Conservation (phyloP, 1,140 invertebrate genomes). For the Piezodorus guildinii region DNA sequence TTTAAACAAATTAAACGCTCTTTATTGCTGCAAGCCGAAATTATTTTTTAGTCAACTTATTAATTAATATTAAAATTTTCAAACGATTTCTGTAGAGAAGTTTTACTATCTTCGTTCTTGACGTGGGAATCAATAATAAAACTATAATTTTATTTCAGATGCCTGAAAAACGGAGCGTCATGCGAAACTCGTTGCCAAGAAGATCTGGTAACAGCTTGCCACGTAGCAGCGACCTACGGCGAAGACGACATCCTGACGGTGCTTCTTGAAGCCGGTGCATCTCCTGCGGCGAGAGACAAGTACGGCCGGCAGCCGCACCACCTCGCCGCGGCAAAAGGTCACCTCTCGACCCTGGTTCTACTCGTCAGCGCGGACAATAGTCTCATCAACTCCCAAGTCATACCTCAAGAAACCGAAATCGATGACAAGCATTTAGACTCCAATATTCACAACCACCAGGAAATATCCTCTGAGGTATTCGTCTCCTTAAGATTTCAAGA, state of each 20-base stretch:
- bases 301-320: constrained; percentile 37
- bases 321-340: constrained; percentile 36
- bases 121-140: no score
- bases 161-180: constrained; percentile 36
- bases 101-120: no score
- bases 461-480: not conserved
- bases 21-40: no score
- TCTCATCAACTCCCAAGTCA: not conserved
- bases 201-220: constrained; percentile 36
- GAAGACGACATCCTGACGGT: constrained; percentile 33
- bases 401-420: not conserved
- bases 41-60: no score
- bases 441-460: not conserved
- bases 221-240: constrained; percentile 33
- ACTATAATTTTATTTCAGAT: constrained; percentile 28
- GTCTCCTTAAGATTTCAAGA: no score
- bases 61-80: no score
- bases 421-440: not conserved
- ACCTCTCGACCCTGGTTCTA: constrained; percentile 33
- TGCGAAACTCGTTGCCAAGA: constrained; percentile 37
- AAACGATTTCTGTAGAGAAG: no score
- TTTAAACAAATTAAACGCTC: no score
- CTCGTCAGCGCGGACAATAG: not conserved
- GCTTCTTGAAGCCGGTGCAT: constrained; percentile 35
- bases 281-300: constrained; percentile 33